These are phyloP conservation scores for Harpalus rufipes DNA, from an alignment of 2,888 invertebrate genomes.

Conservation along the genomic window DNA sequence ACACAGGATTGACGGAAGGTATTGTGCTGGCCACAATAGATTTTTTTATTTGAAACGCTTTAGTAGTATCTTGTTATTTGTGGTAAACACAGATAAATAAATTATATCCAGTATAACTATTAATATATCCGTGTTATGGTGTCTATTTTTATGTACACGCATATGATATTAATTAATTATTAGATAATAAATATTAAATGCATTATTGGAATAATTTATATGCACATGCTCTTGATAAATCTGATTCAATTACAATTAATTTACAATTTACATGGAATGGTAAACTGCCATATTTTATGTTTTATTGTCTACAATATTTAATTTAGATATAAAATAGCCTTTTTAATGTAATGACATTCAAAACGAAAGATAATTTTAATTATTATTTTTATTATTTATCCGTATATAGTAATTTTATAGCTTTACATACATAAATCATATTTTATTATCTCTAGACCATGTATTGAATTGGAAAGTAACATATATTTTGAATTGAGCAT, in stretches of 20 bases:
- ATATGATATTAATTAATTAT: conserved; percentile 30
- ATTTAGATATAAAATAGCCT: background rate
- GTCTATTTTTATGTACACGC: conserved; percentile 18
- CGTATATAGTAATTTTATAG: no score
- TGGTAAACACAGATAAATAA: background rate
- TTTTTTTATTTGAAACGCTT: no score
- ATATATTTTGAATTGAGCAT: no score
- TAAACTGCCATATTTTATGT: conserved; percentile 13
- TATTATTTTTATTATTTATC: background rate
- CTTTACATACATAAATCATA: no score
- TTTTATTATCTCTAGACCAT: no score
- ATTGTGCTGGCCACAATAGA: no score
- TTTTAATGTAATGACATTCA: background rate
- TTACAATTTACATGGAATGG: conserved; percentile 22
- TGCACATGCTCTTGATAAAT: conserved; percentile 11
- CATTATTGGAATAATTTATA: conserved; percentile 28
- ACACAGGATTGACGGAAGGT: no score
- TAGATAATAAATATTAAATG: conserved; percentile 42
- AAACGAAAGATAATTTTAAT: background rate
- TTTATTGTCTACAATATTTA: background rate
- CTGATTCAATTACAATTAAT: conserved; percentile 21
- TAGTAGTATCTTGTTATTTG: background rate
- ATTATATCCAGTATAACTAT: background rate
- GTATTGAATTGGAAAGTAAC: no score
- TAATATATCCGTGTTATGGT: background rate